A percentile compares a stretch with the other conserved stretches of the same genome.
These are phyloP conservation scores for Pissodes strobi DNA, from an alignment of 1,140 invertebrate genomes.

Conservation along the genomic window DNA sequence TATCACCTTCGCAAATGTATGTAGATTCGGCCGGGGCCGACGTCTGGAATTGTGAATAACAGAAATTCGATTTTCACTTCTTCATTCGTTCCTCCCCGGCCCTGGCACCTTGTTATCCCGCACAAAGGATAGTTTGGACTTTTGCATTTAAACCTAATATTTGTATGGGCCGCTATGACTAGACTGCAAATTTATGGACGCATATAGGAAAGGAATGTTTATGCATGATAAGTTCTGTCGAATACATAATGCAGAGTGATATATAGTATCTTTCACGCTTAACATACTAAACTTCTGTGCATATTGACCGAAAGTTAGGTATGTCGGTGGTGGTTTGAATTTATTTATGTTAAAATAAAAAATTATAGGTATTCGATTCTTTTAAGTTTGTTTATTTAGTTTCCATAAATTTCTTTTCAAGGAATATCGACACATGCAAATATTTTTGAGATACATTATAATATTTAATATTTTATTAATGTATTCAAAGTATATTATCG, in stretches of 20 bases:
- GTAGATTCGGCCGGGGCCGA: conserved; percentile 46
- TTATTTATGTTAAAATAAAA: too few relatives aligned
- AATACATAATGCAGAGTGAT: not conserved
- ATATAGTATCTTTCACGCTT: too few relatives aligned
- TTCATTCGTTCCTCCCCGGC: conserved; percentile 41
- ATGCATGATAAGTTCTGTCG: conserved; percentile 15
- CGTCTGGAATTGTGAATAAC: conserved; percentile 50
- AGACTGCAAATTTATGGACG: conserved; percentile 28
- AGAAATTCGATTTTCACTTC: conserved; percentile 54
- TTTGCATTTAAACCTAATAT: conserved; percentile 49
- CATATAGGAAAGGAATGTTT: conserved; percentile 1
- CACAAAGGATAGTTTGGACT: conserved; percentile 52
- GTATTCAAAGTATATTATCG: too few relatives aligned
- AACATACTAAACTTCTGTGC: too few relatives aligned
- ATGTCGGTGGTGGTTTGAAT: too few relatives aligned
- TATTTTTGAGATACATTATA: too few relatives aligned
- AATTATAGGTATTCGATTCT: too few relatives aligned
- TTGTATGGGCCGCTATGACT: conserved; percentile 39
- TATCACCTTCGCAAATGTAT: conserved; percentile 51
- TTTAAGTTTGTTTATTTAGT: too few relatives aligned
- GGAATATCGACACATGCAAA: too few relatives aligned
- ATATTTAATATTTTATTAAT: too few relatives aligned
- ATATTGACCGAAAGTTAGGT: too few relatives aligned
- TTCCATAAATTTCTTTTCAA: too few relatives aligned
- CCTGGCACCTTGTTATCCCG: conserved; percentile 43